A percentile compares a stretch with the other conserved stretches of the same genome.
Evolutionary conservation across 2,888 invertebrate genomes (phyloP).

Genomic region (Clitarchus hookeri): DNA sequence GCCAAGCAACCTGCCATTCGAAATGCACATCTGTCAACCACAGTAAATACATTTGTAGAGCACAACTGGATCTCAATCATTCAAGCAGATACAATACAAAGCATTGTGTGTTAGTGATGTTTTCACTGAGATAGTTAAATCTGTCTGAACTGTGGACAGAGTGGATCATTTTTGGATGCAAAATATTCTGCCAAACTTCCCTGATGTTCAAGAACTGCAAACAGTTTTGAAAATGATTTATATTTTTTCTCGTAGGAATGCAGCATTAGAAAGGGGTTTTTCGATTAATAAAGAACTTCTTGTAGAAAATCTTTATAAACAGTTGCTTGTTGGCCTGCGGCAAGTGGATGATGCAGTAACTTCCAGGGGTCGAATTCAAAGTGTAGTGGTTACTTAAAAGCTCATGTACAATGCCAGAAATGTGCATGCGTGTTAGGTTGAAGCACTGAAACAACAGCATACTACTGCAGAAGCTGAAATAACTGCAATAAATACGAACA

Average conservation of each 20-base stretch:
- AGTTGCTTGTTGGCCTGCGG: neutral
- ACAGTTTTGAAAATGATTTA: neutral
- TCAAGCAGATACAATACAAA: too few species aligned
- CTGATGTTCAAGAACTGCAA: neutral
- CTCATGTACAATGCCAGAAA: neutral
- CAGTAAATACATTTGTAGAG: too few species aligned
- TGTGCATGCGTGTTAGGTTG: too few species aligned
- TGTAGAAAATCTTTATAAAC: neutral
- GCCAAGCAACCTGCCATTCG: too few species aligned
- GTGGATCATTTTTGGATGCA: conserved; percentile 1
- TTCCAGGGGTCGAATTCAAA: too few species aligned
- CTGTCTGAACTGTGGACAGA: neutral
- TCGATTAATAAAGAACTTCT: neutral
- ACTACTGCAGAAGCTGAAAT: too few species aligned
- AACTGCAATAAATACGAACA: too few species aligned
- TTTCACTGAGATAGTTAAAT: neutral
- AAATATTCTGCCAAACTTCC: neutral
- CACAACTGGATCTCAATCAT: too few species aligned
- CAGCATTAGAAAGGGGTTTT: neutral
- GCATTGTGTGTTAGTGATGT: too few species aligned
- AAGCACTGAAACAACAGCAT: too few species aligned
- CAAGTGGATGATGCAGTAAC: neutral
- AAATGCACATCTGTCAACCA: too few species aligned
- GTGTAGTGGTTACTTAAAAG: neutral
- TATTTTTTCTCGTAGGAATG: neutral